phyloP scores from a whole-genome alignment of 2,888 invertebrate genomes.

The Iphiclides podalirius region DNA sequence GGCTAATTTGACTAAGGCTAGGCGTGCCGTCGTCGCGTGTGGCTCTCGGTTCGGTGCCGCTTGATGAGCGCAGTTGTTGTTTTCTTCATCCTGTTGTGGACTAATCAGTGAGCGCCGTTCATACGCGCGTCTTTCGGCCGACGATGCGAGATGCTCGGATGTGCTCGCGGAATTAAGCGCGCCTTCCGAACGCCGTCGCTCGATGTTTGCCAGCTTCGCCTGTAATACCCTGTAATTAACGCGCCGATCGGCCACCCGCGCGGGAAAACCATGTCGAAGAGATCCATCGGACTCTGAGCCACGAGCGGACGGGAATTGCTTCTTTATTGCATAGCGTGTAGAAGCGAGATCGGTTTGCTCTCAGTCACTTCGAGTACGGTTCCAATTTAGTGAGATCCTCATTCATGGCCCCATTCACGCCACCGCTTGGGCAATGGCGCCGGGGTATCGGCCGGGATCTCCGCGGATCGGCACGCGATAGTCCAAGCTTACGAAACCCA shows the following conservation, averaged over 20 bases:
- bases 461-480: slow-evolving; percentile 27
- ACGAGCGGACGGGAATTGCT: not conserved
- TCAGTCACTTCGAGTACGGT: too few relatives aligned
- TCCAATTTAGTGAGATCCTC: slow-evolving; percentile 54
- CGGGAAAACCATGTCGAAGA: slow-evolving; percentile 46
- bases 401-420: slow-evolving; percentile 54
- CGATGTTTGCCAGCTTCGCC: slow-evolving; percentile 60
- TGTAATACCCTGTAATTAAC: slow-evolving; percentile 65
- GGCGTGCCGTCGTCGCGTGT: slow-evolving; percentile 77
- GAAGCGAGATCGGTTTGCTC: slow-evolving; percentile 9
- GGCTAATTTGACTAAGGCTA: slow-evolving; percentile 80
- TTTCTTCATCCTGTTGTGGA: not conserved
- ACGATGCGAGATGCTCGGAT: too few relatives aligned
- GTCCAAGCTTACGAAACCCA: slow-evolving; percentile 18
- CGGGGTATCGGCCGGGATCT: slow-evolving; percentile 40
- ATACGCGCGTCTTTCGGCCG: too few relatives aligned
- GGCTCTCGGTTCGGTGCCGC: slow-evolving; percentile 38
- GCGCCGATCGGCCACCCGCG: slow-evolving; percentile 66
- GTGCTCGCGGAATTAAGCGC: too few relatives aligned
- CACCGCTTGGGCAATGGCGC: slow-evolving; percentile 58
- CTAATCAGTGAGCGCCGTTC: too few relatives aligned
- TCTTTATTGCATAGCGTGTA: slow-evolving; percentile 4
- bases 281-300: slow-evolving; percentile 37
- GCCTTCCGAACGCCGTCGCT: too few relatives aligned
- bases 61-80: not conserved